phyloP scores from a whole-genome alignment of 2,888 invertebrate species.

The Merodon equestris region DNA sequence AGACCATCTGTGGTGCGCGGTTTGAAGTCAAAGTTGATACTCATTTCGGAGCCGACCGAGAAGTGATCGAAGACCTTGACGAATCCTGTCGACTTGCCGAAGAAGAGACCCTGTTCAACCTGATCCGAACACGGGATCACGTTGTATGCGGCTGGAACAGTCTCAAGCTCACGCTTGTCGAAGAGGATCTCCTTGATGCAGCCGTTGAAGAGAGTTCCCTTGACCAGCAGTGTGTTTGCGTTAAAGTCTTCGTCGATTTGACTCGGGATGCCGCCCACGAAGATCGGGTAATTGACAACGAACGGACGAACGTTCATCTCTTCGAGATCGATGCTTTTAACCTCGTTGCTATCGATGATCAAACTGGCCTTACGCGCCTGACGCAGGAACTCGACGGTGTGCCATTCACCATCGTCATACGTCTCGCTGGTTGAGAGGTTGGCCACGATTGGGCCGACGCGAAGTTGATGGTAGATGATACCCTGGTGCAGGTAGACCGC shows the following conservation, averaged over 20 bases:
- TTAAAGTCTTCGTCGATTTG: slow-evolving; percentile 79
- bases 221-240: slow-evolving; percentile 72
- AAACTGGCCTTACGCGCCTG: slow-evolving; percentile 82
- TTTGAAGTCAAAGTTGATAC: slow-evolving; percentile 90
- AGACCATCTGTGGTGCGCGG: slow-evolving; percentile 92
- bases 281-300: slow-evolving; percentile 85
- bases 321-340: slow-evolving; percentile 80
- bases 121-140: slow-evolving; percentile 89
- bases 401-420: slow-evolving; percentile 90
- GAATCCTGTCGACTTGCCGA: slow-evolving; percentile 88
- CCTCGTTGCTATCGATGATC: slow-evolving; percentile 72
- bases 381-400: slow-evolving; percentile 85
- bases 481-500: slow-evolving; percentile 88
- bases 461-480: slow-evolving; percentile 84
- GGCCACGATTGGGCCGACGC: slow-evolving; percentile 82
- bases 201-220: slow-evolving; percentile 86
- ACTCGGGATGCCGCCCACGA: slow-evolving; percentile 87
- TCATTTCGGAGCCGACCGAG: slow-evolving; percentile 88
- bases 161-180: slow-evolving; percentile 84
- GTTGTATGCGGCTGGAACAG: slow-evolving; percentile 81
- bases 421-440: slow-evolving; percentile 81
- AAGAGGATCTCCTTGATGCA: slow-evolving; percentile 89
- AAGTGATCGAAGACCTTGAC: slow-evolving; percentile 85
- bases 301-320: slow-evolving; percentile 81
- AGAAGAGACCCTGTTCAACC: slow-evolving; percentile 91